A percentile compares a stretch with the other conserved stretches of the same genome.
phyloP scores from a whole-genome alignment of 1,140 invertebrate genomes.

The Delia radicum region DNA sequence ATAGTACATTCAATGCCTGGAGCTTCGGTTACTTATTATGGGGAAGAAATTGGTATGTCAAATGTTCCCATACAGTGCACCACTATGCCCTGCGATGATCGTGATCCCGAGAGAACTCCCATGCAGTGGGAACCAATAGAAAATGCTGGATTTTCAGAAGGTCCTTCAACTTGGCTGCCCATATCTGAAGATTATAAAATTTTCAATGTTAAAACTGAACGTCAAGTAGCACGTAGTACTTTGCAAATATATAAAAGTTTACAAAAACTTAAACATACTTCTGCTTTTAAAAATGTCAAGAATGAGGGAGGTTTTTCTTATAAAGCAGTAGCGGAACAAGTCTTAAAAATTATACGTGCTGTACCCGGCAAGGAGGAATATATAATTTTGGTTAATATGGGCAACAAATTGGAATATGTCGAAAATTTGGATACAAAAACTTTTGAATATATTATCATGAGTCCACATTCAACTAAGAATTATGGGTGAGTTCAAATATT shows the following conservation, averaged over 20 bases:
- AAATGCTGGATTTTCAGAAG: constrained; percentile 66
- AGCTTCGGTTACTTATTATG: constrained; percentile 74
- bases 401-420: constrained; percentile 37
- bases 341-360: constrained; percentile 46
- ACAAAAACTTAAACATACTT: constrained; percentile 40
- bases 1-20: constrained; percentile 70
- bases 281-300: constrained; percentile 44
- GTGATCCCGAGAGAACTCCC: constrained; percentile 66
- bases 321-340: constrained; percentile 41
- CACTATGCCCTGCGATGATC: constrained; percentile 53
- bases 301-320: constrained; percentile 42
- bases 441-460: constrained; percentile 42
- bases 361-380: constrained; percentile 41
- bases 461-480: constrained; percentile 37
- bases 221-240: constrained; percentile 41
- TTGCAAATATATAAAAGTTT: constrained; percentile 47
- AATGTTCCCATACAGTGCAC: constrained; percentile 61
- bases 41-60: constrained; percentile 81
- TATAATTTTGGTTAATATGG: constrained; percentile 46
- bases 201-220: constrained; percentile 59
- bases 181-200: constrained; percentile 60
- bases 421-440: constrained; percentile 32
- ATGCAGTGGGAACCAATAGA: constrained; percentile 66
- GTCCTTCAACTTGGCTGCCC: constrained; percentile 68
- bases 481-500: constrained; percentile 42